Conservation (phyloP, 2,113 vertebrate genomes). For the Haliaeetus leucogaster region DNA sequence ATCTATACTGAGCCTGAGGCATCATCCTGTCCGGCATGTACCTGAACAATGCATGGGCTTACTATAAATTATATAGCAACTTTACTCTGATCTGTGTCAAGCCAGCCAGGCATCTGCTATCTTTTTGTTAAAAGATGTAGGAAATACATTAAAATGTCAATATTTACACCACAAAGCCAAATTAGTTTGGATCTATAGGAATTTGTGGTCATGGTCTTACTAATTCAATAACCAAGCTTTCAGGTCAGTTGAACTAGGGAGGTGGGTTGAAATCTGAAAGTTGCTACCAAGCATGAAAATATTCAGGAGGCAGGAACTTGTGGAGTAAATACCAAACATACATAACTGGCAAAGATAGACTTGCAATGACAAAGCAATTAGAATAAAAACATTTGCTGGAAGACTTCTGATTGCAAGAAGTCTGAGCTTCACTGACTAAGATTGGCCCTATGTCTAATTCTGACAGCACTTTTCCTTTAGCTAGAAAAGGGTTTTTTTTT, state of each 20-base stretch:
- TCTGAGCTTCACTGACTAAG: neutral
- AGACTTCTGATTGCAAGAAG: neutral
- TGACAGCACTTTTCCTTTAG: neutral
- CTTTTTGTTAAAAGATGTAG: neutral
- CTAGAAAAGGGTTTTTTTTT: neutral
- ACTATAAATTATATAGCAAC: neutral
- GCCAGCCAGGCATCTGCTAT: neutral
- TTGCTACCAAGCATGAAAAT: neutral
- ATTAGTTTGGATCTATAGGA: neutral
- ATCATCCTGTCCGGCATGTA: neutral
- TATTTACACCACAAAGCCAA: neutral
- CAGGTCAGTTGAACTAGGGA: neutral
- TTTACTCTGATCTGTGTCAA: neutral
- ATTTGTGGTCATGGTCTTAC: neutral
- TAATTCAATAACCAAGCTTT: neutral
- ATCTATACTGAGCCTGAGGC: neutral
- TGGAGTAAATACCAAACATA: neutral
- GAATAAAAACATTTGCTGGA: neutral
- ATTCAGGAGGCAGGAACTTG: neutral
- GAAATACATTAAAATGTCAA: neutral
- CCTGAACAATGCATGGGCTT: neutral
- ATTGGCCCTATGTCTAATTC: neutral
- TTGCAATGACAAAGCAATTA: neutral
- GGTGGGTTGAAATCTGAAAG: neutral
- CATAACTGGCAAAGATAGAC: neutral